Evolutionary conservation across 2,113 vertebrate species (phyloP), one percentile per base, ranked within the genome.

Genomic region (Chascanopsetta lugubris): DNA sequence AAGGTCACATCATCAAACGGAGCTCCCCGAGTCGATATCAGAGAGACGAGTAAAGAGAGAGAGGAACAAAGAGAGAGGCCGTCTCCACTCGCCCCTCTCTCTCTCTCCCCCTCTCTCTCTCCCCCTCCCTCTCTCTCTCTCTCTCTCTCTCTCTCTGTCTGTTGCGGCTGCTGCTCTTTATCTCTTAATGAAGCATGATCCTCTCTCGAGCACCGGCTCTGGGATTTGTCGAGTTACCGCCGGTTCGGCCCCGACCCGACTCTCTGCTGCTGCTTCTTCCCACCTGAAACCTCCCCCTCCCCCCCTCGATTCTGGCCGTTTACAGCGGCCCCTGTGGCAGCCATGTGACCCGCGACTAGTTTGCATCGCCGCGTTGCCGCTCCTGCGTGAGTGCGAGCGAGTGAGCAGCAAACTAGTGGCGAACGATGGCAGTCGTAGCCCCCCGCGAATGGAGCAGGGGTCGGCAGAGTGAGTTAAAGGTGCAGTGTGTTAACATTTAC

Each of bases 161-260:
- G 55, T 45, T 45, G 68, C 79, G 81, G 24, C 22, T 59, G 38
- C 47, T 25, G 38, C 46, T 69, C 58, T 81, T 86, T 84, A 88
- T 87, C 82, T 79, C 68, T 65, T 88, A 88, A 88, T 89, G 84
- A 88, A 85, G 74, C 72, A 20, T 42, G 74, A 77, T 78, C 79
- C 77, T 88, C 74, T 81, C 55, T 56, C 61, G 77, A 83, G 69
- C 76, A 43, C 32, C 40, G 45, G 71, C 53, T 4, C 55, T 59
- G 61, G 72, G 76, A 79, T 83, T 84, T 81, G 81, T 76, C 68
- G 70, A 61, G 34, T 71, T 69, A 77, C 74, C 48, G 5, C 38
- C 45, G 64, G 63, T 63, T 72, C 36, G 49, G 21, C 7, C 5
- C 69, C 61, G 51, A 22, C 63, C 9, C 8, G 11, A 55, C 64